Base-by-base conservation (phyloP, 1,140 invertebrate species). In the Myzus persicae region DNA sequence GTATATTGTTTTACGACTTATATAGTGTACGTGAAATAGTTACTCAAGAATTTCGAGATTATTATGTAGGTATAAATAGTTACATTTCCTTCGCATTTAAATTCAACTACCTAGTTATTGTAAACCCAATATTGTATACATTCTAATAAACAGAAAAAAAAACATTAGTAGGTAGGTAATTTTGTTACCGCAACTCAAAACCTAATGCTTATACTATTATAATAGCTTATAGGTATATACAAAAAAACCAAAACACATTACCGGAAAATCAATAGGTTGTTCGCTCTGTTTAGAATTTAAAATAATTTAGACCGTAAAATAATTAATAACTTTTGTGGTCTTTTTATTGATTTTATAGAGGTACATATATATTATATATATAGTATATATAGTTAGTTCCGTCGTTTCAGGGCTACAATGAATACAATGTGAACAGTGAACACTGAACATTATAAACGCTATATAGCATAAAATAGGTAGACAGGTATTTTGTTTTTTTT, bases 311-410 rank as follows among this genome's bases (percentile, higher is more conserved):
- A 88, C 85, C n/a, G 44, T 88, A 48, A 48, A n/a, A 48, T 46
- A 40, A 40, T 84, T 40, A 84, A 84, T 26, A 40, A 26, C 38
- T 40, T 40, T 84, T 40, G 82, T 40, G 40, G 82, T 38, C 2
- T 84, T 42, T 88, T 48, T 88, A 88, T 88, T 88, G 44, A 88
- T 88, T 48, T 48, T 31, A 48, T 88, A 67, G 9, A 67, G 26
- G 59, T 67, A n/a, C 54, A 59, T 8, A 54, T 26, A 44, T 44
- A 44, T 5, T 44, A 44, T 44, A 44, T n/a, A n/a, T n/a, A n/a
- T n/a, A n/a, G n/a, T n/a, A 26, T 59, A n/a, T n/a, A 14, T 88
- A 46, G 44, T 88, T 88, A 88, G 44, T 88, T 88, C 44, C 42
- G 31, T 36, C 26, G 44, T 88, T 88, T 88, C 44, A 88, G 44